Conservation (phyloP, 2,797 vertebrate species). For the Odontamblyopus rebecca region DNA sequence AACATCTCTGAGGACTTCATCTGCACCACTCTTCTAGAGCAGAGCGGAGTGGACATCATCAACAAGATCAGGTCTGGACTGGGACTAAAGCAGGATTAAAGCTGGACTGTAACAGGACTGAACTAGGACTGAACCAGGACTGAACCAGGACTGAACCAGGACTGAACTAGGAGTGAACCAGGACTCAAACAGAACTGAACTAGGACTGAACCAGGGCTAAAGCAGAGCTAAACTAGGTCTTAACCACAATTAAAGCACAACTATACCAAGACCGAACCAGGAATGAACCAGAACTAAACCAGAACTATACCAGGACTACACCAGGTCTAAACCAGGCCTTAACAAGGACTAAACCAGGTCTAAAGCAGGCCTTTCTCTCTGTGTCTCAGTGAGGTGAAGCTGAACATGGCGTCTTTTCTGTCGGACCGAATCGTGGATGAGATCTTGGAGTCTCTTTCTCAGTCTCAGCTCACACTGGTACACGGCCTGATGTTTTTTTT, state of each 20-base stretch:
- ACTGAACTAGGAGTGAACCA: neutral
- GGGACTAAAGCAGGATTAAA: neutral
- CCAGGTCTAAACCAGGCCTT: no score
- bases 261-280: no score
- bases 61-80: slow-evolving; percentile 90
- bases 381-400: slow-evolving; percentile 90
- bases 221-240: neutral
- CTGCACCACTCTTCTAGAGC: slow-evolving; percentile 89
- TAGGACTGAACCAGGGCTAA: neutral
- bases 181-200: neutral
- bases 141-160: neutral
- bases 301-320: no score
- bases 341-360: neutral
- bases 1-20: slow-evolving; percentile 86
- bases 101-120: neutral
- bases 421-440: slow-evolving; percentile 94
- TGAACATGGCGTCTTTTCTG: slow-evolving; percentile 89
- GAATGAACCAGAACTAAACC: neutral
- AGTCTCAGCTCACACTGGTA: slow-evolving; percentile 89
- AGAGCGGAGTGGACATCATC: slow-evolving; percentile 92
- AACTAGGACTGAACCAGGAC: neutral
- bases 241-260: neutral
- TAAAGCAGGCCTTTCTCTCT: neutral
- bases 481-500: no score
- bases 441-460: slow-evolving; percentile 90